Evolutionary conservation across 2,113 vertebrate genomes (phyloP), one percentile per base, ranked within the genome.

Genomic region (Eulemur rufifrons): DNA sequence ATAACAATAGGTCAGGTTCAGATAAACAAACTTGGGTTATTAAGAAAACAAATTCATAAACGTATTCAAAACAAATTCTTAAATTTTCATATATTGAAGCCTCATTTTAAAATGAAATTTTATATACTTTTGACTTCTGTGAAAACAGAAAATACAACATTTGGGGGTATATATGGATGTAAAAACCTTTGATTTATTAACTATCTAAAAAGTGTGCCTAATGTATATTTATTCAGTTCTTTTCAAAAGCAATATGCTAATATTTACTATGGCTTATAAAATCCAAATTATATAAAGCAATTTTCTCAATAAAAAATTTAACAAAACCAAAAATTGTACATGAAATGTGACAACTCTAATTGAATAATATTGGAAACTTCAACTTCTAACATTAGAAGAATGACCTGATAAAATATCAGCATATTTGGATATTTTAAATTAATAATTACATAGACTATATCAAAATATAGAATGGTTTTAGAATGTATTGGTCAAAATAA

Each of bases 61-160:
- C 69, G 59, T 91, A n/a, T 86, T 74, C 32, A 86, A 64, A 82
- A 89, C 64, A 78, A 82, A 83, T 78, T 4, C 3, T 69, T 95
- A 32, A 93, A 4, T 8, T 74, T 92, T 86, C 54, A 18, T 80
- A 27, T 86, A 63, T 39, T 32, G 10, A 94, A 83, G 10, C 5
- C 27, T 73, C 37, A 64, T 95, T 93, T 88, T 73, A n/a, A 93
- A 68, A 47, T 87, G 7, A 71, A 95, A 92, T 90, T 85, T 20
- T 23, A 0, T 50, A 10, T 14, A 34, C 3, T 42, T 4, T 42
- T 68, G 13, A 2, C 45, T 74, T 83, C 34, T 92, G 21, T 73
- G 45, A 66, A 95, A 84, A 47, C 2, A 50, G 27, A 90, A 86
- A 74, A 66, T 76, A 2, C 11, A 94, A 4, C 4, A 42, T 83